These are phyloP conservation scores for Mormyrops attenuatus DNA, from an alignment of 2,797 vertebrate species.

Conservation along the genomic window DNA sequence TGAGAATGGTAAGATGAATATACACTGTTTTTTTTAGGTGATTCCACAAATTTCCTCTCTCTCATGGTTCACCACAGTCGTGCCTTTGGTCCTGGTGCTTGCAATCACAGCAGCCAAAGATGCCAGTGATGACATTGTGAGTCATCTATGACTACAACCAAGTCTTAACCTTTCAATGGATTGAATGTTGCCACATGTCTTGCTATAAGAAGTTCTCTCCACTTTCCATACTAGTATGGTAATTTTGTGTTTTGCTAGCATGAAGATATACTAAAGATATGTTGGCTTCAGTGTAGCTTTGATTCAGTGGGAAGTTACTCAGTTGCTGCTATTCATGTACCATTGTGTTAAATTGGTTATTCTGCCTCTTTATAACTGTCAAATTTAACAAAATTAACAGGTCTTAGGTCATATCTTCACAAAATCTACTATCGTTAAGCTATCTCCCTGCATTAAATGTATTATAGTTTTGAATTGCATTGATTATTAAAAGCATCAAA, in stretches of 20 bases:
- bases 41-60: constrained; percentile 79
- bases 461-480: neutral
- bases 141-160: constrained; percentile 26
- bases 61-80: constrained; percentile 88
- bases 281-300: neutral
- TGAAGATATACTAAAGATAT: neutral
- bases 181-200: neutral
- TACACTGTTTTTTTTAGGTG: constrained; percentile 37
- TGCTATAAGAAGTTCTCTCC: neutral
- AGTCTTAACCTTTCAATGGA: neutral
- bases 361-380: neutral
- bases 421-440: neutral
- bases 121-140: constrained; percentile 85
- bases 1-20: neutral
- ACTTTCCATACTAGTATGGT: neutral
- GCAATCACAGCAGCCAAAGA: constrained; percentile 86
- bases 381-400: neutral
- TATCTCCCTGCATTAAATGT: neutral
- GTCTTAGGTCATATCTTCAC: neutral
- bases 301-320: neutral
- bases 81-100: constrained; percentile 82
- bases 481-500: neutral
- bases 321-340: neutral
- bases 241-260: neutral
- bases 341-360: neutral